A percentile compares a stretch with the other conserved stretches of the same genome.
phyloP scores from a whole-genome alignment of 2,113 vertebrate species.

The Nymphicus hollandicus region DNA sequence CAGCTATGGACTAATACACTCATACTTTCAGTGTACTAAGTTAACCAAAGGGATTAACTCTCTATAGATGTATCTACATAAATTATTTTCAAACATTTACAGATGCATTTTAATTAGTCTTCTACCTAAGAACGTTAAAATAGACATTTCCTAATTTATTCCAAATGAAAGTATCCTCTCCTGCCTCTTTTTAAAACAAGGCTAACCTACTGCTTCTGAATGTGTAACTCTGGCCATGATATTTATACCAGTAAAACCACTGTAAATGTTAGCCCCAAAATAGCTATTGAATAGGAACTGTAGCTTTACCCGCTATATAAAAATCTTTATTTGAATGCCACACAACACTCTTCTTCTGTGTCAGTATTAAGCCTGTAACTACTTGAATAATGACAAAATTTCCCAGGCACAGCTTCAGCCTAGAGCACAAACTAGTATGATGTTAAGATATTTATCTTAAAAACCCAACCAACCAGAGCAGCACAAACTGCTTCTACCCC shows the following conservation, averaged over 20 bases:
- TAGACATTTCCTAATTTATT: not conserved
- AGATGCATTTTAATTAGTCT: not conserved
- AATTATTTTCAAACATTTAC: not conserved
- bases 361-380: not conserved
- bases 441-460: not conserved
- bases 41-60: not conserved
- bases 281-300: not conserved
- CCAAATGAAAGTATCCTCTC: not conserved
- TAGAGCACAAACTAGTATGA: not conserved
- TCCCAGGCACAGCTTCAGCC: not conserved
- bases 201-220: not conserved
- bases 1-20: not conserved
- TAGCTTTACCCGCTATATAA: not conserved
- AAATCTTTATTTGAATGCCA: not conserved
- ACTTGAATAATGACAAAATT: not conserved
- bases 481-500: not conserved
- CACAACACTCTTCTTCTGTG: not conserved
- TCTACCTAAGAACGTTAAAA: not conserved
- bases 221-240: not conserved
- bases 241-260: not conserved
- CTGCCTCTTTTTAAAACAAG: not conserved
- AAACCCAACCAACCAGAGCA: not conserved
- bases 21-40: not conserved
- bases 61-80: not conserved
- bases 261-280: not conserved